Evolutionary conservation across 2,888 invertebrate genomes (phyloP).

Genomic region (Eupithecia dodoneata): DNA sequence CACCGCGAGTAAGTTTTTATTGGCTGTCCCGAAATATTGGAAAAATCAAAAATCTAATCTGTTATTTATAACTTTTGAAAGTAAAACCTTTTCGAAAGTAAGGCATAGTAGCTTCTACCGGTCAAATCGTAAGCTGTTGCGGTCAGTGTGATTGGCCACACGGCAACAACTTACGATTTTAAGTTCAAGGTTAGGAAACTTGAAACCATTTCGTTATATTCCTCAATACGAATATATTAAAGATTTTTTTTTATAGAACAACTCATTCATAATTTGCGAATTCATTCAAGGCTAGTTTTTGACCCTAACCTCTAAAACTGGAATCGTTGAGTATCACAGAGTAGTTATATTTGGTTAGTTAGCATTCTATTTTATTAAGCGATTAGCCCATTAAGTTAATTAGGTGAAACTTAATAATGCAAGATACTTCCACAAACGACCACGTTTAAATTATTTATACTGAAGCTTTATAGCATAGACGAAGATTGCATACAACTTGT

Average conservation of each 20-base stretch:
- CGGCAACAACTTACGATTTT: not conserved
- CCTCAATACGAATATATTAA: not conserved
- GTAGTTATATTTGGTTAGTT: not conserved
- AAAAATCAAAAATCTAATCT: too few species aligned
- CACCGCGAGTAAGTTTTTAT: too few species aligned
- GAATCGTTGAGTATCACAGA: not conserved
- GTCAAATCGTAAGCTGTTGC: not conserved
- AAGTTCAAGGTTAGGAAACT: constrained; percentile 9
- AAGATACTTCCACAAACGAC: not conserved
- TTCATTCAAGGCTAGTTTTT: constrained; percentile 1
- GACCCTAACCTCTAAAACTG: constrained; percentile 6
- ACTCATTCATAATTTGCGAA: not conserved
- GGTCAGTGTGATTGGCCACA: not conserved
- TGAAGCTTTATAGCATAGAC: not conserved
- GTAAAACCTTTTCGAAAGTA: constrained; percentile 13
- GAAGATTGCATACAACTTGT: not conserved
- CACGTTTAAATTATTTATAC: not conserved
- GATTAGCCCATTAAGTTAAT: not conserved
- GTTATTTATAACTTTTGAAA: constrained; percentile 13
- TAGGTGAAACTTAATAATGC: constrained; percentile 10
- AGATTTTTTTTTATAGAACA: not conserved
- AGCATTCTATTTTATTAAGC: not conserved
- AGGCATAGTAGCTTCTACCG: not conserved
- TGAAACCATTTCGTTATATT: not conserved
- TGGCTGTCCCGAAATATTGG: too few species aligned